Evolutionary conservation across 2,888 invertebrate genomes (phyloP), one percentile per base, ranked within the genome.

Genomic region (Pheosia tremula): DNA sequence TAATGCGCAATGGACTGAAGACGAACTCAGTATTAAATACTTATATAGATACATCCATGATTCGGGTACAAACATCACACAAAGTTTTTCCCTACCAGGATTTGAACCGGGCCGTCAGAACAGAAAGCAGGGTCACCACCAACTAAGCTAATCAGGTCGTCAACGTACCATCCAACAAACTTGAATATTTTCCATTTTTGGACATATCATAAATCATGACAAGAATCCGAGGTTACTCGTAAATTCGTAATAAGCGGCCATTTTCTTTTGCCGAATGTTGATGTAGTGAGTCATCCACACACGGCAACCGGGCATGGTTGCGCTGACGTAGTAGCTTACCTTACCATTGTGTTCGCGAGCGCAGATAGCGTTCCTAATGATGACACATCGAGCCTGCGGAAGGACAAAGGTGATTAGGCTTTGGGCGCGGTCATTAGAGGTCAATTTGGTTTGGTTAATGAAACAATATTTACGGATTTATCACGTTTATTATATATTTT

Each of bases 211-310:
- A 56, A 53, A 59, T 60, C 54, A 53, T 78, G 61, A 66, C 71
- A 70, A 67, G 66, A 69, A 69, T 73, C 61, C 55, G 57, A 64
- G 61, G 66, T 67, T 70, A 68, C 55, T 74, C 64, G 59, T 67
- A 74, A 77, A 75, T 70, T 65, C 64, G 58, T 69, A 67, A 72
- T 72, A 64, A 64, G 68, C 68, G 68, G 77, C 72, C 75, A 77
- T 76, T 75, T 75, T 75, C 75, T 67, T 71, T 68, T 72, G 69
- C 69, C 68, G 74, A 78, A 81, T 79, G 67, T 74, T 72, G 71
- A 77, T 64, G 65, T 62, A 66, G 68, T 84, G 83, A 83, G 74
- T 84, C 84, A 84, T 68, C 56, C 61, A 61, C 45, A 53, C 52
- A 70, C 58, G 60, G 52, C 57, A 50, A 62, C 52, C 57, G 54